Conservation (phyloP, 23 tunicate genomes). For the Styela plicata region DNA sequence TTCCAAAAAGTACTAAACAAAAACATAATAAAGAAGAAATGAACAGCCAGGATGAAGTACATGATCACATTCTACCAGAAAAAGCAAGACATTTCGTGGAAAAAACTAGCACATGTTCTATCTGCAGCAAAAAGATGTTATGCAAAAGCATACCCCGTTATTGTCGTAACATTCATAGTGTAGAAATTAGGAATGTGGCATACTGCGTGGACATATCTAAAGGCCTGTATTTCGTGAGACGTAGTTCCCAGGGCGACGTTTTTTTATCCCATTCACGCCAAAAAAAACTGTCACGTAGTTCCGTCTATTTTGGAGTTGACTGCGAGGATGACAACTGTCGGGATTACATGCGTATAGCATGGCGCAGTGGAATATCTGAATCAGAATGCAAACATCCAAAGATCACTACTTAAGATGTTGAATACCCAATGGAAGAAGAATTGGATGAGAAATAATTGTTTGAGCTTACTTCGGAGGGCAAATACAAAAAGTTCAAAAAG, state of each 20-base stretch:
- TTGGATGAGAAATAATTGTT: too few species aligned
- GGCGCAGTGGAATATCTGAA: slow-evolving; percentile 2
- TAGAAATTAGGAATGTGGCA: neutral
- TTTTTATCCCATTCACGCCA: neutral
- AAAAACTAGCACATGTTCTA: slow-evolving; percentile 8
- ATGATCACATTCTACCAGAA: too few species aligned
- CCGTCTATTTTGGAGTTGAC: neutral
- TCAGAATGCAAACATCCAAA: slow-evolving; percentile 19
- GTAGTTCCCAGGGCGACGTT: neutral
- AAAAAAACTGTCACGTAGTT: neutral
- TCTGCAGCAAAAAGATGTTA: slow-evolving; percentile 12
- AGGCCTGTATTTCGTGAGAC: neutral
- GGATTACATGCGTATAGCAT: slow-evolving; percentile 20
- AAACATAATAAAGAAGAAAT: too few species aligned
- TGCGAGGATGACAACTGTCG: neutral
- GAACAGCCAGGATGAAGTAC: too few species aligned
- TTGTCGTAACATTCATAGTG: slow-evolving; percentile 5
- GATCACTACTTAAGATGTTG: neutral
- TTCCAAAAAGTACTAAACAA: too few species aligned
- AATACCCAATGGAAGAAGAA: too few species aligned
- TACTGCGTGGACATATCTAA: slow-evolving; percentile 6
- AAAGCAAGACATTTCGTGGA: neutral
- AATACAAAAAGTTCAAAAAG: too few species aligned
- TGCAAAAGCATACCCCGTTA: slow-evolving; percentile 6
- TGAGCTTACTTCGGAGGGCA: too few species aligned